Base-by-base conservation (phyloP, 2,113 vertebrate species). In the Myanophis thanlyinensis region DNA sequence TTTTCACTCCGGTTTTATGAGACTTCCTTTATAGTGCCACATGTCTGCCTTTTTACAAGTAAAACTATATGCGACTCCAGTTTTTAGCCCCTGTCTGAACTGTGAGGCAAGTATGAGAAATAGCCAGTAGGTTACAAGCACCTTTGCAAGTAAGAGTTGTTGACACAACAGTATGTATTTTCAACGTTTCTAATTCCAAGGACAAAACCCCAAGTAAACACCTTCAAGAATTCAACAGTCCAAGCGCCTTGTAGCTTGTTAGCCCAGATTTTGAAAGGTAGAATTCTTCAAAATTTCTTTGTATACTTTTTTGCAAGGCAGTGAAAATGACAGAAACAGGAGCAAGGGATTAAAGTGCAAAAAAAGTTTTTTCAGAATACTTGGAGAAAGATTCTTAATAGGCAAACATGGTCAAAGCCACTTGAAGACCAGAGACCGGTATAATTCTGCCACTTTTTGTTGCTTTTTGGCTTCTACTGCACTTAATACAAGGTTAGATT, bases 401-500 rank as follows among this genome's bases (percentile, higher is more conserved):
- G 92, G 93, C 52, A 90, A 18, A 30, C 44, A 92, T 30, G 94
- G 89, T 92, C 13, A 90, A 85, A 89, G 92, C 90, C 87, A n/a
- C 94, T 95, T 95, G 94, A 91, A 94, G 93, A 93, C 93, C 80
- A 0, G 89, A 84, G 73, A 93, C 84, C 4, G 54, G 96, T 85
- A 12, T 80, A 89, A 67, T 86, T 89, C 23, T 67, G 91, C 94
- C 23, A 92, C 56, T 27, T 91, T 93, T 95, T 94, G 90, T 90
- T 92, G 54, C 80, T 2, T 23, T 46, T 87, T 93, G 85, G 48
- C 89, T 85, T 59, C 48, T 95, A 93, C 92, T 1, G 0, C 93
- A 93, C 85, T 93, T 93, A 96, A 96, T 96, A 97, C 95, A 97
- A 95, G 95, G 96, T 95, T 96, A 95, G 95, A 95, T 87, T 91